Evolutionary conservation across 2,888 invertebrate genomes (phyloP).

Genomic region (Eupithecia dodoneata): DNA sequence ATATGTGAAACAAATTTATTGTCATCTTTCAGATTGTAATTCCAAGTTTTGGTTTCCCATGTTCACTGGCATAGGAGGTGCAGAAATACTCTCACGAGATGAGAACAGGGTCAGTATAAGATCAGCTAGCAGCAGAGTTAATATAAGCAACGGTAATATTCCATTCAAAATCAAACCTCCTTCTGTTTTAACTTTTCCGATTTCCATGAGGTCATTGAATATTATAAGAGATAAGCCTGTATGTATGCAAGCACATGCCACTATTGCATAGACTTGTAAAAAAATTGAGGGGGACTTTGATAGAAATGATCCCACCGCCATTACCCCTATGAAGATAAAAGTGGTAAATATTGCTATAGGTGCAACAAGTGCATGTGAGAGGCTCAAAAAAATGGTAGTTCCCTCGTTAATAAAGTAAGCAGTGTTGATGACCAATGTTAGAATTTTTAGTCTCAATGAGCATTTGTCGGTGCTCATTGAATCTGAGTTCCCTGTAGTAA

Average conservation of each 20-base stretch:
- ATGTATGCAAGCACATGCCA: conserved; percentile 58
- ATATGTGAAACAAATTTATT: conserved; percentile 12
- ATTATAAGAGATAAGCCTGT: conserved; percentile 56
- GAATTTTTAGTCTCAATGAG: conserved; percentile 60
- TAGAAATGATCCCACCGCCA: conserved; percentile 51
- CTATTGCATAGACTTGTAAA: conserved; percentile 62
- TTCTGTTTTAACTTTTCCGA: conserved; percentile 35
- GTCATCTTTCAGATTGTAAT: conserved; percentile 11
- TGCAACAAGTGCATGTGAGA: conserved; percentile 62
- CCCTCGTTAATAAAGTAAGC: conserved; percentile 69
- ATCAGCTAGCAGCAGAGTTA: conserved; percentile 62
- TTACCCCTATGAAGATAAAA: conserved; percentile 59
- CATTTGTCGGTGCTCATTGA: conserved; percentile 60
- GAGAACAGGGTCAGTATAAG: conserved; percentile 60
- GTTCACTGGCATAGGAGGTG: conserved; percentile 25
- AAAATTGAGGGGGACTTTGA: conserved; percentile 56
- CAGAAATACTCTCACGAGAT: conserved; percentile 46
- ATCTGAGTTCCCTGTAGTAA: conserved; percentile 43
- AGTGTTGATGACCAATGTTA: conserved; percentile 65
- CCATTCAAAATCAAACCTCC: conserved; percentile 61
- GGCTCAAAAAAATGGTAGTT: conserved; percentile 54
- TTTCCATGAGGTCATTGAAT: conserved; percentile 52
- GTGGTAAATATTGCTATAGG: conserved; percentile 65
- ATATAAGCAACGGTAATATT: conserved; percentile 65
- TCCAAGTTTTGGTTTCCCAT: conserved; percentile 16